Conservation (phyloP, 1,140 invertebrate genomes). For the Philotrypesis tridentata region DNA sequence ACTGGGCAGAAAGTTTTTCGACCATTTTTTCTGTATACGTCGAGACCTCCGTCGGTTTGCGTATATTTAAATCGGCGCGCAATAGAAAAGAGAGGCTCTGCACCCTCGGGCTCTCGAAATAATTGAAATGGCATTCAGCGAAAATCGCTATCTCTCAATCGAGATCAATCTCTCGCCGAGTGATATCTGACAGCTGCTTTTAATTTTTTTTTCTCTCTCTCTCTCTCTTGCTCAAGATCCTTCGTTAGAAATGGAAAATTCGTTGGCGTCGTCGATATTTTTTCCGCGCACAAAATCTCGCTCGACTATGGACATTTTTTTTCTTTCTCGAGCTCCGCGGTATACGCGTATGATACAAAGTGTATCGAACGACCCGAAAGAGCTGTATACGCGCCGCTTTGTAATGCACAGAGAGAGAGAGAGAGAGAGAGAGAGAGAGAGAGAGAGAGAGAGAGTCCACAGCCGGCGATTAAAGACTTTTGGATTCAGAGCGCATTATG, state of each 20-base stretch:
- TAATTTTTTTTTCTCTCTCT: slow-evolving; percentile 15
- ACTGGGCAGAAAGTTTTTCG: slow-evolving; percentile 28
- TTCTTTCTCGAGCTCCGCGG: no score
- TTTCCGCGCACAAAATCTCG: background rate
- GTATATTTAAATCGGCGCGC: slow-evolving; percentile 42
- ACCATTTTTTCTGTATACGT: slow-evolving; percentile 13
- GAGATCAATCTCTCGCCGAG: slow-evolving; percentile 30
- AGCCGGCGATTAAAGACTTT: slow-evolving; percentile 27
- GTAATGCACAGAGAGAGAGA: no score
- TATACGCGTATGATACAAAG: no score
- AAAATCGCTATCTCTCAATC: slow-evolving; percentile 29
- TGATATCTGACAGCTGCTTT: slow-evolving; percentile 33
- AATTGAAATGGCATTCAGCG: slow-evolving; percentile 24
- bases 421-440: no score
- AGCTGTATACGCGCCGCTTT: background rate
- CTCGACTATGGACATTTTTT: no score
- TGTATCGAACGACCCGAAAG: background rate
- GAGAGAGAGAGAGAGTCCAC: background rate
- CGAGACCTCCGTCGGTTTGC: background rate
- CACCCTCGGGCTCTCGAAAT: slow-evolving; percentile 11
- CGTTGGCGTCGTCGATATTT: slow-evolving; percentile 23
- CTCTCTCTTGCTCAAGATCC: no score
- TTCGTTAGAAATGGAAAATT: slow-evolving; percentile 39
- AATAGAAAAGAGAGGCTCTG: no score
- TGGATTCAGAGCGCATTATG: background rate